Percentiles rank a stretch among this genome's conserved stretches.
Conservation (phyloP, 1,140 invertebrate species). For the Monochamus saltuarius region DNA sequence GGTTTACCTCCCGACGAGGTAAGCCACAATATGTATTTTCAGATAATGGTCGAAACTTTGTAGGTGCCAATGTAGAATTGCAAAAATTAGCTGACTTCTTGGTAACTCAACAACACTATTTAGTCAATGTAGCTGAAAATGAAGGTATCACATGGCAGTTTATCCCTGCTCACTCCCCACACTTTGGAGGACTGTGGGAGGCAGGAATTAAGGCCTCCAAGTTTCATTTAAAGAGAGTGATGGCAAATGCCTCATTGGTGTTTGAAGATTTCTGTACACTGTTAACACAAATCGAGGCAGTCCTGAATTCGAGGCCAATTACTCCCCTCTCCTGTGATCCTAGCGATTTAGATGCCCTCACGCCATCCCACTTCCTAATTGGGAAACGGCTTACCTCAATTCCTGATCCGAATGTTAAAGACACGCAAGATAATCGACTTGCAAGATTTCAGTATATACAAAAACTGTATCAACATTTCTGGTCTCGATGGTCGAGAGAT, state of each 20-base stretch:
- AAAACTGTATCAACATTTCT: background rate
- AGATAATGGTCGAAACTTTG: too few species aligned
- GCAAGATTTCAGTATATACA: background rate
- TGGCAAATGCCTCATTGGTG: background rate
- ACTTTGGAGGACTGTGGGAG: conserved; percentile 4
- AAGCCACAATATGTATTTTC: background rate
- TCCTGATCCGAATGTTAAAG: too few species aligned
- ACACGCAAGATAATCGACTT: background rate
- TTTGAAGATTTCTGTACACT: conserved; percentile 30
- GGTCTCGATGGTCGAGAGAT: conserved; percentile 32
- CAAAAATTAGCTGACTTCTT: too few species aligned
- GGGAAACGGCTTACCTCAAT: too few species aligned
- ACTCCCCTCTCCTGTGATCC: conserved; percentile 23
- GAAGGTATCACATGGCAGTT: conserved; percentile 14
- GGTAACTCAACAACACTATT: too few species aligned
- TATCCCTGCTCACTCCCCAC: conserved; percentile 11
- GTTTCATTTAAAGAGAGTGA: conserved; percentile 10
- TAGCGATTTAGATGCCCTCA: conserved; percentile 26
- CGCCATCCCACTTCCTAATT: conserved; percentile 34
- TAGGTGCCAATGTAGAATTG: too few species aligned
- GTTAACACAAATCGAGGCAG: conserved; percentile 29
- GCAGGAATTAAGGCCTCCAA: background rate
- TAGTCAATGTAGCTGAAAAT: too few species aligned
- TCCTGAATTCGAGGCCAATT: conserved; percentile 28
- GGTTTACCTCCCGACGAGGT: background rate